Percentiles rank a stretch among this genome's conserved stretches.
Conservation (phyloP, 30 jellyfish, hydroid and myxozoan species). For the Nemopilema nomurai region DNA sequence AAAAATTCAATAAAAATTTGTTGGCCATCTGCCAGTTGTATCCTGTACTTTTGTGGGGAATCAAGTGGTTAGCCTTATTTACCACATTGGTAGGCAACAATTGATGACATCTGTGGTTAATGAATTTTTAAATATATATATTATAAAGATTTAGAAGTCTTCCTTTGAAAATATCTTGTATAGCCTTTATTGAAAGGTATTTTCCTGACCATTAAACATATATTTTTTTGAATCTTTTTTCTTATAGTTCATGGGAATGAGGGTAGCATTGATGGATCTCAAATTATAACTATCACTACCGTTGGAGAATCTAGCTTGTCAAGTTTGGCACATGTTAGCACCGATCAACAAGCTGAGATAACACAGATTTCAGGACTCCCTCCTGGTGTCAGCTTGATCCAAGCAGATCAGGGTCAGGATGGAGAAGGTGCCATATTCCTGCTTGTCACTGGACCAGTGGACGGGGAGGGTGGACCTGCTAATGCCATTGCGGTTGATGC, state of each 20-base stretch:
- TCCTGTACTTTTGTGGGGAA: too few relatives aligned
- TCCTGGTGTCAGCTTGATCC: slow-evolving; percentile 75
- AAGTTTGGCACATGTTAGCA: slow-evolving; percentile 41
- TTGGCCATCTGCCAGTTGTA: too few relatives aligned
- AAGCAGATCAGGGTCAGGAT: slow-evolving; percentile 73
- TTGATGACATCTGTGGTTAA: too few relatives aligned
- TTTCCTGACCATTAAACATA: too few relatives aligned
- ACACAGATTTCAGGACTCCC: slow-evolving; percentile 62
- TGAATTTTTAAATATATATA: too few relatives aligned
- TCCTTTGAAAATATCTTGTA: too few relatives aligned
- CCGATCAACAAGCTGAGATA: slow-evolving; percentile 61
- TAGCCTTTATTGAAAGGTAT: too few relatives aligned
- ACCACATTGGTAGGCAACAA: too few relatives aligned
- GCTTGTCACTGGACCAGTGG: slow-evolving; percentile 85
- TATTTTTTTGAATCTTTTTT: too few relatives aligned
- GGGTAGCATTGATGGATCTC: background rate
- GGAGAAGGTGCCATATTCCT: slow-evolving; percentile 74
- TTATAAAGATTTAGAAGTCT: too few relatives aligned
- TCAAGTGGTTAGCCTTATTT: too few relatives aligned
- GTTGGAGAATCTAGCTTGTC: slow-evolving; percentile 44
- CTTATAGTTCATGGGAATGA: background rate
- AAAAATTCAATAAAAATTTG: too few relatives aligned
- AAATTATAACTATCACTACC: slow-evolving; percentile 21
- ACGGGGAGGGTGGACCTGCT: slow-evolving; percentile 69
- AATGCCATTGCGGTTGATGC: slow-evolving; percentile 78